Conservation (phyloP, 1,140 invertebrate genomes). For the Charaxes varanes region DNA sequence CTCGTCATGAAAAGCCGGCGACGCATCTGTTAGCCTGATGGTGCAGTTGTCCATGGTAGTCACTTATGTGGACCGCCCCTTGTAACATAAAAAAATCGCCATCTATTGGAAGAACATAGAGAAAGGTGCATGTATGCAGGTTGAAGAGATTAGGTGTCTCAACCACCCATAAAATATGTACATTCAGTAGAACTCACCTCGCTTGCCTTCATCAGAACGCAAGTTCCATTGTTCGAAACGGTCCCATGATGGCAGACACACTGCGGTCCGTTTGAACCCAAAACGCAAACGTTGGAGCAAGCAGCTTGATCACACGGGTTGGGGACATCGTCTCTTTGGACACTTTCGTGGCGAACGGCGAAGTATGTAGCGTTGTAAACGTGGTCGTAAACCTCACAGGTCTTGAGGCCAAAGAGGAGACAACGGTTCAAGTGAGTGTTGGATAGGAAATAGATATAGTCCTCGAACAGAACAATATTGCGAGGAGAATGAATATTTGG, state of each 20-base stretch:
- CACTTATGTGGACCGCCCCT: too few relatives aligned
- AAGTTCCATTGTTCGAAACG: conserved; percentile 25
- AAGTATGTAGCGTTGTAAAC: conserved; percentile 71
- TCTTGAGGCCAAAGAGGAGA: conserved; percentile 59
- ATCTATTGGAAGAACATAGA: too few relatives aligned
- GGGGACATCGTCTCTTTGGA: conserved; percentile 60
- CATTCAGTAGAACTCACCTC: conserved; percentile 18
- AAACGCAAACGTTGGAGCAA: conserved; percentile 76
- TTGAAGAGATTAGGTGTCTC: too few relatives aligned
- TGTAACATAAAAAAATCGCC: too few relatives aligned
- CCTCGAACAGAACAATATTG: conserved; percentile 76
- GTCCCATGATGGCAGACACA: conserved; percentile 76
- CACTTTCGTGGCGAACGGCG: conserved; percentile 71
- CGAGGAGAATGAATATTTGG: conserved; percentile 36
- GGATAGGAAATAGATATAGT: conserved; percentile 75
- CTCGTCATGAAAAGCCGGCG: too few relatives aligned
- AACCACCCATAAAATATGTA: neutral
- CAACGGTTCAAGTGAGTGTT: conserved; percentile 73
- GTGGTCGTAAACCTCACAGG: conserved; percentile 62
- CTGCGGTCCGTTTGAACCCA: conserved; percentile 49
- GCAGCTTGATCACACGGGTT: conserved; percentile 66
- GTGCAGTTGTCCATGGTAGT: too few relatives aligned
- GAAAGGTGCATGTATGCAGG: too few relatives aligned
- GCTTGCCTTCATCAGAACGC: conserved; percentile 11
- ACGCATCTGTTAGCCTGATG: too few relatives aligned